Evolutionary conservation across 2,113 vertebrate species (phyloP), one percentile per base, ranked within the genome.

Genomic region (Cairina moschata): DNA sequence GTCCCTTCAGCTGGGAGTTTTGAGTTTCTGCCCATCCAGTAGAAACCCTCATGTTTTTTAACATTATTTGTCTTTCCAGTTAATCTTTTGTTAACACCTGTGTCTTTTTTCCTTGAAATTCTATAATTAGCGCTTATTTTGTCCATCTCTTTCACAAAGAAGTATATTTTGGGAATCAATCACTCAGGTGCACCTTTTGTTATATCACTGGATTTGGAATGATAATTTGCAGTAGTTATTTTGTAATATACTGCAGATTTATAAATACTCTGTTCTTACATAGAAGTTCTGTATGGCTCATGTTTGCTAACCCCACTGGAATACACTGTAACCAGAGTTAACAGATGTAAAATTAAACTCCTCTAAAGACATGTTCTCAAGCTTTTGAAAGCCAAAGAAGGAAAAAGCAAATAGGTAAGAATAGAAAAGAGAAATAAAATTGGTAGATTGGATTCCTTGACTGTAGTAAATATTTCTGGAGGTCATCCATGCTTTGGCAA

Each of bases 81-180:
- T 77, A 82, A 90, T 79, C 84, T 77, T 62, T 28, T 71, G 67
- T 94, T 96, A 82, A 89, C 46, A 92, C 87, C 36, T 56, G 7
- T 79, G 34, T 56, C 52, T 74, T 93, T 93, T 95, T 78, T 36
- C 68, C 42, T 31, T 50, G 42, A 66, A n/a, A 75, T 80, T 88
- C 74, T 85, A 1, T 94, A 78, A 92, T 88, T 94, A 83, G 21
- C 71, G 78, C 55, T 92, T 93, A 42, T 52, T 96, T 95, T 91
- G 34, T 77, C 76, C 74, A n/a, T 90, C 85, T 82, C 21, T 88
- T 91, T 84, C 65, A 88, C 76, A 85, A 90, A 91, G 88, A 62
- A 23, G 69, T 81, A 40, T 16, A 21, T 67, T 93, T 96, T 88
- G 85, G 50, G 65, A 87, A 88, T 59, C 1, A 7, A 15, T 80